A percentile compares a stretch with the other conserved stretches of the same genome.
Conservation (phyloP, 2,797 vertebrate genomes). For the Holocentrus rufus region DNA sequence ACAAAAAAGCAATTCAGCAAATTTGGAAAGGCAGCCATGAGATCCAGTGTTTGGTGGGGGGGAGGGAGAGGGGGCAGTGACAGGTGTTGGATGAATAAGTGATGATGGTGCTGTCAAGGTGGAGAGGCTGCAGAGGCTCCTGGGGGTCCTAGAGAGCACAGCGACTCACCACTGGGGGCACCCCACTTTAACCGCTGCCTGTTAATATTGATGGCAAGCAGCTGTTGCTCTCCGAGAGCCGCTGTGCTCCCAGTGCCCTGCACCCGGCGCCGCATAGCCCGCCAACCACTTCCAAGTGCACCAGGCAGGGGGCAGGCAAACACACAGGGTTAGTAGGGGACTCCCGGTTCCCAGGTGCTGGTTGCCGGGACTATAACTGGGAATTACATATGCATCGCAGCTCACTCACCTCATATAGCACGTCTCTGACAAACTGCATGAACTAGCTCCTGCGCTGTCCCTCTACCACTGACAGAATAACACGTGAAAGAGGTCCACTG, state of each 20-base stretch:
- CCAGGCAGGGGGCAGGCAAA: constrained; percentile 16
- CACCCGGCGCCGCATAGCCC: neutral
- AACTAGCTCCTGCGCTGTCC: neutral
- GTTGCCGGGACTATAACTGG: neutral
- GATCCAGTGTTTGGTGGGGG: constrained; percentile 1
- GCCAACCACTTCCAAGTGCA: neutral
- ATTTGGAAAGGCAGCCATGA: constrained; percentile 40
- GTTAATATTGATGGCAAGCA: constrained; percentile 67
- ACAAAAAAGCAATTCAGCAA: constrained; percentile 49
- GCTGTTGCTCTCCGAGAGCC: constrained; percentile 44
- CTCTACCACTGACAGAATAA: neutral
- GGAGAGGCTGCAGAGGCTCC: constrained; percentile 22
- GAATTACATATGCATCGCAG: constrained; percentile 9
- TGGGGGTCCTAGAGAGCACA: neutral
- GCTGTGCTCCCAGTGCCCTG: neutral
- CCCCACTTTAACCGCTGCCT: constrained; percentile 26
- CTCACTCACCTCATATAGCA: neutral
- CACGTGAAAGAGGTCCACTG: neutral
- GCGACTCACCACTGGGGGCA: constrained; percentile 20
- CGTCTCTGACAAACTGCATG: neutral
- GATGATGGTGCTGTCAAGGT: constrained; percentile 51
- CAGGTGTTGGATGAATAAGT: constrained; percentile 70
- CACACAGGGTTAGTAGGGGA: constrained; percentile 4
- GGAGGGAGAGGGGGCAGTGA: constrained; percentile 23
- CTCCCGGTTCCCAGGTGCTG: neutral